Percentiles rank a stretch among this genome's conserved stretches.
Evolutionary conservation across 2,888 invertebrate genomes (phyloP).

Genomic region (Acanthopleura granulata): DNA sequence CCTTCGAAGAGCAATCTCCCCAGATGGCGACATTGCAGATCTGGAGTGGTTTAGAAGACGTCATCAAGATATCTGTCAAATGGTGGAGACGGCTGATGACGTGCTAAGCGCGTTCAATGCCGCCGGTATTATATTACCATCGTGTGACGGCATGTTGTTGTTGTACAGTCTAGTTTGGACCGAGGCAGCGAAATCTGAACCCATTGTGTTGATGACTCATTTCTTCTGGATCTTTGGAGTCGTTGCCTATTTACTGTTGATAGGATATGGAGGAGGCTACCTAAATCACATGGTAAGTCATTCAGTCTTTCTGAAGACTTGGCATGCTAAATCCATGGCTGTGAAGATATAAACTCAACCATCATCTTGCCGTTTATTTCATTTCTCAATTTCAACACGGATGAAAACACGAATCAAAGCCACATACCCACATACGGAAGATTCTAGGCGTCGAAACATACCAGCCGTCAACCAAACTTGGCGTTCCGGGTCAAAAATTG

Average conservation of each 20-base stretch:
- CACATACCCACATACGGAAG: no score
- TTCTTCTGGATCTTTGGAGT: background rate
- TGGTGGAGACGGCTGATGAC: background rate
- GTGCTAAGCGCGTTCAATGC: background rate
- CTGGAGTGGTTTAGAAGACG: background rate
- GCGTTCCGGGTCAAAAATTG: no score
- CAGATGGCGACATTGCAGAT: background rate
- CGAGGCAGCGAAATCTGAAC: background rate
- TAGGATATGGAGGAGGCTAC: background rate
- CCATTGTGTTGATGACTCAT: background rate
- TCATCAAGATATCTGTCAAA: conserved; percentile 6
- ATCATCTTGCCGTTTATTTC: no score
- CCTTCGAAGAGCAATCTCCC: background rate
- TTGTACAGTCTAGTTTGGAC: background rate
- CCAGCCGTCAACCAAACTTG: no score
- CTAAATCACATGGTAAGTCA: conserved; percentile 3
- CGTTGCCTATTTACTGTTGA: background rate
- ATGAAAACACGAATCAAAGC: no score
- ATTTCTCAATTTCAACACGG: no score
- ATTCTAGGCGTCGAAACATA: no score
- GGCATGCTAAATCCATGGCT: no score
- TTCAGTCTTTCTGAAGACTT: no score
- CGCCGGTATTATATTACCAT: background rate
- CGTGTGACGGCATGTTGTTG: background rate
- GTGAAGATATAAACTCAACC: no score